phyloP scores from a whole-genome alignment of 2,888 invertebrate genomes.

The Dinocampus coccinellae region DNA sequence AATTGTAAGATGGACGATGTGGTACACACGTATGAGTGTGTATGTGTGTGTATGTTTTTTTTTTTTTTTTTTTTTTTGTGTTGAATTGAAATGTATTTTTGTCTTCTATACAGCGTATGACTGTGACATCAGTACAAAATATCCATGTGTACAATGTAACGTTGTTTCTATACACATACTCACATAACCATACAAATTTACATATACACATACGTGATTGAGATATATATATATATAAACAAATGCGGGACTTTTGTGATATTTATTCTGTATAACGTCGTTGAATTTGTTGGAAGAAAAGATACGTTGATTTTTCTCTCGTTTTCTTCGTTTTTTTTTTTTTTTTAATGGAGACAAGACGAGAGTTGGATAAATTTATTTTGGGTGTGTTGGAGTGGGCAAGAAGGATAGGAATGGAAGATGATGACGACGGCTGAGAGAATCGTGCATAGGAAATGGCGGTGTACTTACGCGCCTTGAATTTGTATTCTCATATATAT shows the following conservation, averaged over 20 bases:
- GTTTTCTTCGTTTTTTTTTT: not conserved
- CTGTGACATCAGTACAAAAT: not conserved
- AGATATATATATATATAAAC: not conserved
- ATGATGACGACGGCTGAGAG: not conserved
- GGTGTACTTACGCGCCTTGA: constrained; percentile 47
- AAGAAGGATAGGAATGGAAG: not conserved
- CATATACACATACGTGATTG: not conserved
- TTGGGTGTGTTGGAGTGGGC: not conserved
- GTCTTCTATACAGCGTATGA: not conserved
- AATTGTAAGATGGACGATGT: not conserved
- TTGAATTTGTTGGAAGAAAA: constrained; percentile 20
- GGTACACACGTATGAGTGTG: not conserved
- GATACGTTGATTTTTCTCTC: not conserved
- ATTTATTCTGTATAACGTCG: constrained; percentile 20
- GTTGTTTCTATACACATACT: not conserved
- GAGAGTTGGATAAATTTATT: not conserved
- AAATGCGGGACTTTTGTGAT: constrained; percentile 20
- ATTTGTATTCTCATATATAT: not conserved
- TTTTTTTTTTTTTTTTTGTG: no score
- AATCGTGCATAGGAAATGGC: constrained; percentile 53
- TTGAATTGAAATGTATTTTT: constrained; percentile 21
- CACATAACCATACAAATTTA: not conserved
- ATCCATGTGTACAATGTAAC: not conserved
- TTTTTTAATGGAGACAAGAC: not conserved
- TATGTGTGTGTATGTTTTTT: no score